Conservation (phyloP, 2,888 invertebrate genomes). For the Watsonalla binaria region DNA sequence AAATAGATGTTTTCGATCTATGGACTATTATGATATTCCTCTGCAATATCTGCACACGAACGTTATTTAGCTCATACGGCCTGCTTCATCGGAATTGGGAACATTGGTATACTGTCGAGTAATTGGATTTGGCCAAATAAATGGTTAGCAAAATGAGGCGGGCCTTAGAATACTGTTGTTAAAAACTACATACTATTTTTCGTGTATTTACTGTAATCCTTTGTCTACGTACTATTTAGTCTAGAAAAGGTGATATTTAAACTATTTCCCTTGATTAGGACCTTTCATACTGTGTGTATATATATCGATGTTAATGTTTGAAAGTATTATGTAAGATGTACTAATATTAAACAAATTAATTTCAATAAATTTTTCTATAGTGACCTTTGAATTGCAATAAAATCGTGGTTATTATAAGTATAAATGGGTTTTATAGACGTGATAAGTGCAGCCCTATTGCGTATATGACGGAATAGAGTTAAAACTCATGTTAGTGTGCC, state of each 20-base stretch:
- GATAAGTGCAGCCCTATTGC: neutral
- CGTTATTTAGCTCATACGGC: slow-evolving; percentile 46
- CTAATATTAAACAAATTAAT: slow-evolving; percentile 36
- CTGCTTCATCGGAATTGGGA: neutral
- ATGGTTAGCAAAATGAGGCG: neutral
- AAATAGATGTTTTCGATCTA: neutral
- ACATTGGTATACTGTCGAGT: neutral
- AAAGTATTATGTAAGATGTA: slow-evolving; percentile 44
- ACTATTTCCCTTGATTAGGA: slow-evolving; percentile 61
- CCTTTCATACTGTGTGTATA: slow-evolving; percentile 58
- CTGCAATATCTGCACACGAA: slow-evolving; percentile 43
- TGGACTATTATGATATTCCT: neutral
- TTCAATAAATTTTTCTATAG: slow-evolving; percentile 23
- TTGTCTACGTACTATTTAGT: slow-evolving; percentile 57
- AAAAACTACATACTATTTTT: slow-evolving; percentile 74
- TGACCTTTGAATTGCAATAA: slow-evolving; percentile 35
- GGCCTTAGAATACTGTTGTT: slow-evolving; percentile 50
- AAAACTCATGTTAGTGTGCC: neutral
- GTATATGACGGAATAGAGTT: neutral
- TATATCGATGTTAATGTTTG: slow-evolving; percentile 62
- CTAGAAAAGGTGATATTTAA: slow-evolving; percentile 72
- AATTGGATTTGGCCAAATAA: neutral
- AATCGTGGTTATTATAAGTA: slow-evolving; percentile 1
- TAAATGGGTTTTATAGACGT: neutral
- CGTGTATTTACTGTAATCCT: slow-evolving; percentile 77